phyloP scores from a whole-genome alignment of 2,888 invertebrate species.

The Leistus spinibarbis region DNA sequence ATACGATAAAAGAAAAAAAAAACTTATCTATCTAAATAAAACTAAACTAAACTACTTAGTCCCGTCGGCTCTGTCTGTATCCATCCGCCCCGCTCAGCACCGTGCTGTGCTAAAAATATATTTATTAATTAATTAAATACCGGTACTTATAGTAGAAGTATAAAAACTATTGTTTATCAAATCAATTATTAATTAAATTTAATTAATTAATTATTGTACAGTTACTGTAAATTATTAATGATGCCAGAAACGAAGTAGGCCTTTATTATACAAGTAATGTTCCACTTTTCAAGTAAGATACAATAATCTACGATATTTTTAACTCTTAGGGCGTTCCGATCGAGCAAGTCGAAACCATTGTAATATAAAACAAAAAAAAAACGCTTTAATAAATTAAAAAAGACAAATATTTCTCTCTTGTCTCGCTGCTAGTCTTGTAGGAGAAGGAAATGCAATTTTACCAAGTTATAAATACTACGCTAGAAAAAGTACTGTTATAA shows the following conservation, averaged over 20 bases:
- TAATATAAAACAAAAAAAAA: constrained; percentile 40
- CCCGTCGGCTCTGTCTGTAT: constrained; percentile 38
- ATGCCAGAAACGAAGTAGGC: constrained; percentile 42
- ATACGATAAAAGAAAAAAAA: not conserved
- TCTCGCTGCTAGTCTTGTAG: constrained; percentile 42
- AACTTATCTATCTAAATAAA: constrained; percentile 14
- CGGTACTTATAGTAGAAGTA: constrained; percentile 34
- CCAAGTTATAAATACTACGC: constrained; percentile 40
- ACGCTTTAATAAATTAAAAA: constrained; percentile 42
- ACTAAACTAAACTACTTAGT: constrained; percentile 16
- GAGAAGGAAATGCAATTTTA: constrained; percentile 42
- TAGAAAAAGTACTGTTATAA: constrained; percentile 38
- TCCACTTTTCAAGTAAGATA: constrained; percentile 40
- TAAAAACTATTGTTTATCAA: constrained; percentile 31
- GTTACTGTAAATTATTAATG: constrained; percentile 39
- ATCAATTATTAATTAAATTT: constrained; percentile 38
- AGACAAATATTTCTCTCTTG: constrained; percentile 41
- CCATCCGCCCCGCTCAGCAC: constrained; percentile 40
- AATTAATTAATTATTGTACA: constrained; percentile 37
- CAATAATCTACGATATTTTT: constrained; percentile 40
- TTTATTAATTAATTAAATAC: constrained; percentile 35
- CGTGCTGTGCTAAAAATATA: constrained; percentile 37
- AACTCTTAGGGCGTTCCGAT: constrained; percentile 40
- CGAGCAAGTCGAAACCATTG: constrained; percentile 40
- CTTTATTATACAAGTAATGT: constrained; percentile 41